Evolutionary conservation across 2,113 vertebrate genomes (phyloP).

Genomic region (Columba livia): DNA sequence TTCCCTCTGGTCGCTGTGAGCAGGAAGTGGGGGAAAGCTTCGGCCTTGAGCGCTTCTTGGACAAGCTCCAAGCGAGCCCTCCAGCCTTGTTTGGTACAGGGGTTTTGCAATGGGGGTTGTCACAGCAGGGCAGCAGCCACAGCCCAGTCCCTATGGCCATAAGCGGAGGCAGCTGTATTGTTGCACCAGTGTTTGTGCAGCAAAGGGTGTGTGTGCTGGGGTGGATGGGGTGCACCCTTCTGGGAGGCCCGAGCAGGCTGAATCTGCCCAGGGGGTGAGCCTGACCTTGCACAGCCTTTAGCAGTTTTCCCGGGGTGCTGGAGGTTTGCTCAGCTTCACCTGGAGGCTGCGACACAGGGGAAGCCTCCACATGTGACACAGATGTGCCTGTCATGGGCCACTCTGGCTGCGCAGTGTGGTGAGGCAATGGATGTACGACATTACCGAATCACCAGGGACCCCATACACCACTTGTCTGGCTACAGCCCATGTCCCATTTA

Average conservation of each 20-base stretch:
- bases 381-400: neutral
- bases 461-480: rapidly evolving
- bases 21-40: neutral
- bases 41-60: neutral
- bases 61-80: neutral
- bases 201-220: rapidly evolving
- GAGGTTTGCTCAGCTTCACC: neutral
- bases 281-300: neutral
- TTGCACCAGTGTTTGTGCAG: neutral
- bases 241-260: neutral
- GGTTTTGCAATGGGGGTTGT: neutral
- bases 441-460: neutral
- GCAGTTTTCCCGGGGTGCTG: neutral
- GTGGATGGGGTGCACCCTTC: neutral
- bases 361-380: neutral
- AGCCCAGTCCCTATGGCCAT: neutral
- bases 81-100: neutral
- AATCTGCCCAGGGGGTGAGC: neutral
- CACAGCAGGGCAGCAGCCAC: neutral
- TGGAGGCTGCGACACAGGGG: rapidly evolving
- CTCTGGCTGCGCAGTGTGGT: rapidly evolving
- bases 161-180: neutral
- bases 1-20: neutral
- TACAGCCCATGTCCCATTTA: rapidly evolving
- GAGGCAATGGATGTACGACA: neutral